Percentiles rank a stretch among this genome's conserved stretches.
Evolutionary conservation across 2,113 vertebrate genomes (phyloP).

Genomic region (Phalacrocorax aristotelis): DNA sequence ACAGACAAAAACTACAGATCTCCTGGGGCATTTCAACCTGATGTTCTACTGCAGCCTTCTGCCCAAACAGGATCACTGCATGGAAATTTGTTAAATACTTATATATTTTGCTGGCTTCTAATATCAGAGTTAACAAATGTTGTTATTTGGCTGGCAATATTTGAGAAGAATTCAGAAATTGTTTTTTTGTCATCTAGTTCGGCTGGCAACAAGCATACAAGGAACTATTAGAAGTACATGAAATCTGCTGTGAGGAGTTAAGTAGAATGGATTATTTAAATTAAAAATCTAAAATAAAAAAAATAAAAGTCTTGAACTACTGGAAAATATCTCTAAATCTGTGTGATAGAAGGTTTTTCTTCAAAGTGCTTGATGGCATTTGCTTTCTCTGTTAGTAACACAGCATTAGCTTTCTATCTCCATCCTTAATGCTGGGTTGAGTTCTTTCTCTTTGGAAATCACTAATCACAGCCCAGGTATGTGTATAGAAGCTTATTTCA

Average conservation of each 20-base stretch:
- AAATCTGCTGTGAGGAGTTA: neutral
- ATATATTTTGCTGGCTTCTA: neutral
- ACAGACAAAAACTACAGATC: neutral
- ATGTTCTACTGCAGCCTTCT: conserved; percentile 73
- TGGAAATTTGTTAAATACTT: neutral
- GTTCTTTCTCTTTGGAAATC: neutral
- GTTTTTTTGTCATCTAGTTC: neutral
- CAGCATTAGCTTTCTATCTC: neutral
- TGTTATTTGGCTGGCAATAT: neutral
- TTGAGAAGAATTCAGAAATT: neutral
- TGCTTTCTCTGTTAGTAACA: neutral
- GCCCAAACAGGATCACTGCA: conserved; percentile 59
- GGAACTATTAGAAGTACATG: neutral
- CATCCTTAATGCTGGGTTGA: neutral
- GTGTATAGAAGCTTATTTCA: neutral
- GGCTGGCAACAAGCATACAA: neutral
- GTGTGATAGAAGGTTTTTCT: neutral
- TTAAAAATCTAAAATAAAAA: neutral
- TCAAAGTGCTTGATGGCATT: neutral
- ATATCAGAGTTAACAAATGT: neutral
- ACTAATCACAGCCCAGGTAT: neutral
- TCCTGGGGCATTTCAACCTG: conserved; percentile 20
- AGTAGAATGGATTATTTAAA: neutral
- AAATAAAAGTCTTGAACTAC: neutral
- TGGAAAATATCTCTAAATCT: neutral